Percentiles rank a stretch among this genome's conserved stretches.
Conservation (phyloP, 2,113 vertebrate genomes). For the Oncorhynchus tshawytscha region DNA sequence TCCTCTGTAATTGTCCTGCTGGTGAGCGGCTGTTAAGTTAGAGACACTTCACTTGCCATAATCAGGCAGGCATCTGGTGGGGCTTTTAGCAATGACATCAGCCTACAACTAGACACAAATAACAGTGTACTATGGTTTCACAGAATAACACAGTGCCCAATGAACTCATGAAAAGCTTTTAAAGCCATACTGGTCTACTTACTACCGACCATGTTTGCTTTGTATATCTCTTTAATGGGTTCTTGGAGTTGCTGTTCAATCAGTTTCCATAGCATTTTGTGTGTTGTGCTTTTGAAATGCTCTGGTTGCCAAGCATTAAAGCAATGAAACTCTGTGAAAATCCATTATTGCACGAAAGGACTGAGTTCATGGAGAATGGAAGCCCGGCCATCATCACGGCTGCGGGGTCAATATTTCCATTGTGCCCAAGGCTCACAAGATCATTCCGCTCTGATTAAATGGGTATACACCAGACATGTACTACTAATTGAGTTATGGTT, state of each 20-base stretch:
- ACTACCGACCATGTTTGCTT: neutral
- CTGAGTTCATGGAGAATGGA: neutral
- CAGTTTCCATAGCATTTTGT: slow-evolving; percentile 1
- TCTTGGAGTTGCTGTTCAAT: neutral
- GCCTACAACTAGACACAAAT: neutral
- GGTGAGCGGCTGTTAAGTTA: neutral
- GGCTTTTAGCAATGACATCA: neutral
- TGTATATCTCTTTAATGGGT: neutral
- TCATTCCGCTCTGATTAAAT: no score
- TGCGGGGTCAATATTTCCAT: neutral
- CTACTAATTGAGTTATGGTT: neutral
- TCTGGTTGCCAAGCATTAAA: slow-evolving; percentile 5
- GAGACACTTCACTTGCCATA: neutral
- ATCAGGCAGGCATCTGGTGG: neutral
- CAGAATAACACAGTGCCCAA: neutral
- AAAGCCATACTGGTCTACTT: neutral
- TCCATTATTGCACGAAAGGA: neutral
- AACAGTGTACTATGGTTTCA: neutral
- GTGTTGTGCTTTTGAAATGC: neutral
- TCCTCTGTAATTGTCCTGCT: neutral
- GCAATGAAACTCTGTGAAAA: neutral
- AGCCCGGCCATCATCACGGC: neutral
- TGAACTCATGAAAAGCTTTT: neutral
- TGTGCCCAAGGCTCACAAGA: neutral
- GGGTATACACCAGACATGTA: no score